Conservation (phyloP, 1,140 invertebrate genomes). For the Camponotus vicinus region DNA sequence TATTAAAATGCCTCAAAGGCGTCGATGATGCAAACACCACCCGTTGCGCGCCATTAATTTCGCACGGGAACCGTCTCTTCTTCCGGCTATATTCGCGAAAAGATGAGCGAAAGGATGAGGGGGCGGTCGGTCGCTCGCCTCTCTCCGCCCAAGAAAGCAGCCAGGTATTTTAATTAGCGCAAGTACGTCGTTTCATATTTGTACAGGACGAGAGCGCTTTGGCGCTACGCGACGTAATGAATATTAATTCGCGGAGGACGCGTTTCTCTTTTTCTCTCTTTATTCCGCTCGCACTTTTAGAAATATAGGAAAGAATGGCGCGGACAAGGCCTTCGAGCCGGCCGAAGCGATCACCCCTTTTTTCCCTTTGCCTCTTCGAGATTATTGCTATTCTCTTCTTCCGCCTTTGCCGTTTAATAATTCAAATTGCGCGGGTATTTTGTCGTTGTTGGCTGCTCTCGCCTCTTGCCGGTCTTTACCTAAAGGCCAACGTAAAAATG, state of each 20-base stretch:
- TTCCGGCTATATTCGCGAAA: constrained; percentile 7
- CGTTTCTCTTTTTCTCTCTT: not conserved
- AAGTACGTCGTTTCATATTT: constrained; percentile 82
- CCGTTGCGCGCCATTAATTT: constrained; percentile 31
- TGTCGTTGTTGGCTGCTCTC: constrained; percentile 18
- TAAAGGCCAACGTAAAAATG: constrained; percentile 49
- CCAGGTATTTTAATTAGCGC: constrained; percentile 83
- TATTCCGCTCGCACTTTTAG: too few relatives aligned
- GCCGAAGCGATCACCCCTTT: constrained; percentile 24
- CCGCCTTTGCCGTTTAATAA: constrained; percentile 59
- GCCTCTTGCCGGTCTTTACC: constrained; percentile 10
- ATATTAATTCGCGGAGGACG: constrained; percentile 79
- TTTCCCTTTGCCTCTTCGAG: constrained; percentile 30
- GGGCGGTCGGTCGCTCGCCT: constrained; percentile 17
- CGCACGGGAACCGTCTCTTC: constrained; percentile 3
- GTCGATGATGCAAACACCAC: constrained; percentile 57
- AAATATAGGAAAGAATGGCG: constrained; percentile 10
- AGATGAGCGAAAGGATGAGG: not conserved
- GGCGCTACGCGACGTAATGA: constrained; percentile 77
- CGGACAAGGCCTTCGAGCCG: constrained; percentile 39
- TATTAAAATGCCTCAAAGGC: constrained; percentile 40
- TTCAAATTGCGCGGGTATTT: constrained; percentile 63
- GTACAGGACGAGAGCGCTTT: constrained; percentile 66
- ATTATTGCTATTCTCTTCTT: constrained; percentile 67
- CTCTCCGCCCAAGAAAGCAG: constrained; percentile 67